Percentiles rank a stretch among this genome's conserved stretches.
These are phyloP conservation scores for Syrrhaptes paradoxus DNA, from an alignment of 2,113 vertebrate genomes.

Conservation along the genomic window DNA sequence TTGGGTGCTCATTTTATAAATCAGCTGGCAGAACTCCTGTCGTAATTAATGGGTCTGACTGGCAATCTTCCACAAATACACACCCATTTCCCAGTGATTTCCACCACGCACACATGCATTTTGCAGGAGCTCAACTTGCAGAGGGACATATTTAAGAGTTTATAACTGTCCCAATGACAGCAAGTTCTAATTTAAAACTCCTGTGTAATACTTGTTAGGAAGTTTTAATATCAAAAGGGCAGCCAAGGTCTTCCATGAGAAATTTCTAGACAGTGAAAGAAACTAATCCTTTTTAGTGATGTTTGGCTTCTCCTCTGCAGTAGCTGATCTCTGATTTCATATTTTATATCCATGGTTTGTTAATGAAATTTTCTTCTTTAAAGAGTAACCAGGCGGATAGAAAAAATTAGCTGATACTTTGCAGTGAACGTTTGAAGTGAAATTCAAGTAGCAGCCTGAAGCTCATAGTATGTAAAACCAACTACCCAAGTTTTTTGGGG, in stretches of 20 bases:
- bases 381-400: slow-evolving; percentile 64
- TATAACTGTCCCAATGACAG: slow-evolving; percentile 81
- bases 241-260: slow-evolving; percentile 82
- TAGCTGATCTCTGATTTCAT: slow-evolving; percentile 76
- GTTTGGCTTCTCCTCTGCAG: slow-evolving; percentile 73
- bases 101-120: slow-evolving; percentile 28
- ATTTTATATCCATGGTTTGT: slow-evolving; percentile 75
- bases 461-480: slow-evolving; percentile 64
- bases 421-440: slow-evolving; percentile 59
- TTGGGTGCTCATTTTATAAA: slow-evolving; percentile 60
- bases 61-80: slow-evolving; percentile 52
- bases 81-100: slow-evolving; percentile 63
- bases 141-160: slow-evolving; percentile 77
- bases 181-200: slow-evolving; percentile 81
- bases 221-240: slow-evolving; percentile 84
- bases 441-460: slow-evolving; percentile 64
- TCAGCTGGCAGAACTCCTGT: slow-evolving; percentile 40
- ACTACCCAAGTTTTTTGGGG: slow-evolving; percentile 47
- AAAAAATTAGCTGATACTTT: slow-evolving; percentile 45
- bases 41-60: neutral
- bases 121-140: slow-evolving; percentile 67
- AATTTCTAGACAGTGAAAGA: slow-evolving; percentile 81
- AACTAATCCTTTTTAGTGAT: slow-evolving; percentile 79
- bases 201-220: slow-evolving; percentile 82
- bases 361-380: slow-evolving; percentile 75